Conservation (phyloP, 2,797 vertebrate species). For the Salarias fasciatus region DNA sequence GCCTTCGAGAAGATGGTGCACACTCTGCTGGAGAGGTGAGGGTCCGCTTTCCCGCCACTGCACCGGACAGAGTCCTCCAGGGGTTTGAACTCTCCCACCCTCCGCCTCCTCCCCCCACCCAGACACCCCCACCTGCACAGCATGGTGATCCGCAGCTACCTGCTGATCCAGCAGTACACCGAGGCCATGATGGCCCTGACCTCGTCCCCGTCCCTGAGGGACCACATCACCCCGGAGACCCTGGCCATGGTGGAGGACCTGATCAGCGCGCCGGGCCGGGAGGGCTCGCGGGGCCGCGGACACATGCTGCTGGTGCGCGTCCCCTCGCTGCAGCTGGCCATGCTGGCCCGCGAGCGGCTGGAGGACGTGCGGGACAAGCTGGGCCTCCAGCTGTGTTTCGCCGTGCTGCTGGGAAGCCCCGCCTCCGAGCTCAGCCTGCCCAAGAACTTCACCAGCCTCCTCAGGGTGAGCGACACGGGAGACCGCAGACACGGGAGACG, state of each 20-base stretch:
- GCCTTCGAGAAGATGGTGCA: constrained; percentile 98
- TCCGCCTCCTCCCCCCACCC: background rate
- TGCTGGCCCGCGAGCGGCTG: constrained; percentile 93
- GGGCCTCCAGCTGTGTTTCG: constrained; percentile 94
- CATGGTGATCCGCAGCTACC: constrained; percentile 98
- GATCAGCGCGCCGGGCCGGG: constrained; percentile 87
- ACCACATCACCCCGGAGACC: constrained; percentile 96
- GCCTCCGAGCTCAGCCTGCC: constrained; percentile 88
- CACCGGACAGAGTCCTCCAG: no score
- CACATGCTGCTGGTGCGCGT: constrained; percentile 97
- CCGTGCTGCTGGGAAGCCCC: constrained; percentile 94
- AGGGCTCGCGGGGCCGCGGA: constrained; percentile 86
- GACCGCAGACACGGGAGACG: background rate
- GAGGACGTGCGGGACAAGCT: constrained; percentile 95
- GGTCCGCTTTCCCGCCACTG: no score
- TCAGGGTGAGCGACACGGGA: constrained; percentile 85
- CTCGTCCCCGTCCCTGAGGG: constrained; percentile 89
- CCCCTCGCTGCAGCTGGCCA: constrained; percentile 95
- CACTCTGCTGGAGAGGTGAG: constrained; percentile 93
- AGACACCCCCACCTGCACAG: constrained; percentile 97
- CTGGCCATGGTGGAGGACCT: constrained; percentile 96
- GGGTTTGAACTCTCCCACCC: no score
- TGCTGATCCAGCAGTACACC: constrained; percentile 98
- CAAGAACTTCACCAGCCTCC: constrained; percentile 86
- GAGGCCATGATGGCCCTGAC: constrained; percentile 98